Conservation (phyloP, 2,113 vertebrate species). For the Mandrillus leucophaeus region DNA sequence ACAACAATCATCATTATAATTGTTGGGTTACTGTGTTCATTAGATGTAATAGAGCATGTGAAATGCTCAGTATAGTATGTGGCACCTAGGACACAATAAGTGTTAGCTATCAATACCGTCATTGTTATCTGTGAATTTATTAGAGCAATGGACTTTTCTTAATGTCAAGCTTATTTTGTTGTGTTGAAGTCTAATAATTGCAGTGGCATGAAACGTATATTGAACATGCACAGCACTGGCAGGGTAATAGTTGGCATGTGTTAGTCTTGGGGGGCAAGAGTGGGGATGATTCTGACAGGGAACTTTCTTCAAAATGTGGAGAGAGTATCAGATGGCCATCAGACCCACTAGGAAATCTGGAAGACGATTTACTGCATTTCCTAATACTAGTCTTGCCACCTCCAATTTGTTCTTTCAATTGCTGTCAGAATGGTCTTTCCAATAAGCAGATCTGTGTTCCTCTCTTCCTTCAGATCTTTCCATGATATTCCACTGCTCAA, state of each 20-base stretch:
- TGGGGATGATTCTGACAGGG: background rate
- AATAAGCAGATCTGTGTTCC: background rate
- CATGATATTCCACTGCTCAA: no score
- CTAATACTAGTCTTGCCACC: background rate
- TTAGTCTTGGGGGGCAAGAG: background rate
- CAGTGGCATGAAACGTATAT: background rate
- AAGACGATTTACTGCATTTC: background rate
- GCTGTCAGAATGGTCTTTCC: background rate
- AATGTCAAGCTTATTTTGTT: background rate
- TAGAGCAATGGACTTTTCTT: background rate
- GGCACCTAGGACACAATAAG: background rate
- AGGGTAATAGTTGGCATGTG: background rate
- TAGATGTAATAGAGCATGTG: background rate
- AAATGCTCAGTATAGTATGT: background rate
- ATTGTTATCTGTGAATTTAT: background rate
- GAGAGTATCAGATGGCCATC: background rate
- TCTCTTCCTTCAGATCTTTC: background rate
- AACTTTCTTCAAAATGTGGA: background rate
- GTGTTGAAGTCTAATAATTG: background rate
- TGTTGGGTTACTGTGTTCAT: background rate
- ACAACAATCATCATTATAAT: background rate
- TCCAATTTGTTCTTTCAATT: background rate
- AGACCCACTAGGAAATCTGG: background rate
- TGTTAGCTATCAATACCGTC: background rate
- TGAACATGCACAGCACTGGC: background rate